Conservation (phyloP, 1,140 invertebrate genomes). For the Drosophila santomea region DNA sequence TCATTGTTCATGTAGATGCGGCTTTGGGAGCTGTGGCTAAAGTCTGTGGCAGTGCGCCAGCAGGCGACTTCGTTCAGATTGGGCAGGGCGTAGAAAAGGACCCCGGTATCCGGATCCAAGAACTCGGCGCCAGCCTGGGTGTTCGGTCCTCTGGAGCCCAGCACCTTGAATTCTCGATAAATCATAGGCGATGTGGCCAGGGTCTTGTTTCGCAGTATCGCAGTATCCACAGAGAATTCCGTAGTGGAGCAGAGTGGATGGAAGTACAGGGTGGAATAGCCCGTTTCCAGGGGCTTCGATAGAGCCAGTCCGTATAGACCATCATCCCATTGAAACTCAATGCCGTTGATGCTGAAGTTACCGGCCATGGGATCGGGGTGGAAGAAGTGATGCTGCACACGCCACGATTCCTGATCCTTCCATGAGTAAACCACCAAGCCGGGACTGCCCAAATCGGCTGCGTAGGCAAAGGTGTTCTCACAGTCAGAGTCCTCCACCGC, state of each 20-base stretch:
- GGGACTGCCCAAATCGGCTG: constrained; percentile 88
- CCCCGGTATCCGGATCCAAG: constrained; percentile 89
- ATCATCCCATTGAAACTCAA: constrained; percentile 91
- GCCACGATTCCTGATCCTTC: constrained; percentile 88
- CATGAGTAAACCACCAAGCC: constrained; percentile 90
- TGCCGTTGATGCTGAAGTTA: constrained; percentile 89
- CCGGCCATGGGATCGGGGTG: constrained; percentile 89
- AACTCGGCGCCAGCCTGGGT: constrained; percentile 91
- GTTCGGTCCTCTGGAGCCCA: constrained; percentile 89
- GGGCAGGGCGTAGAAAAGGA: constrained; percentile 91
- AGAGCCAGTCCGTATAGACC: constrained; percentile 90
- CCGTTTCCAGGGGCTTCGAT: constrained; percentile 87
- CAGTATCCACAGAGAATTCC: constrained; percentile 90
- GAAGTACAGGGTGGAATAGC: constrained; percentile 90
- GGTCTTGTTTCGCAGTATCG: constrained; percentile 87
- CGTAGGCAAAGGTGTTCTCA: constrained; percentile 88
- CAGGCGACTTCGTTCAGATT: constrained; percentile 92
- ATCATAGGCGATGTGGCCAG: constrained; percentile 85
- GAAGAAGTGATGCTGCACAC: constrained; percentile 89
- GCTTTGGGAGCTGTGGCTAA: constrained; percentile 88
- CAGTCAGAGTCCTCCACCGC: constrained; percentile 90
- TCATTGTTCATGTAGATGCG: constrained; percentile 89
- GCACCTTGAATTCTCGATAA: constrained; percentile 88
- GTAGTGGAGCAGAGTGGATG: constrained; percentile 90
- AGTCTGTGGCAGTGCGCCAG: constrained; percentile 89